Evolutionary conservation across 1,140 invertebrate genomes (phyloP).

Genomic region (Copidosoma floridanum): DNA sequence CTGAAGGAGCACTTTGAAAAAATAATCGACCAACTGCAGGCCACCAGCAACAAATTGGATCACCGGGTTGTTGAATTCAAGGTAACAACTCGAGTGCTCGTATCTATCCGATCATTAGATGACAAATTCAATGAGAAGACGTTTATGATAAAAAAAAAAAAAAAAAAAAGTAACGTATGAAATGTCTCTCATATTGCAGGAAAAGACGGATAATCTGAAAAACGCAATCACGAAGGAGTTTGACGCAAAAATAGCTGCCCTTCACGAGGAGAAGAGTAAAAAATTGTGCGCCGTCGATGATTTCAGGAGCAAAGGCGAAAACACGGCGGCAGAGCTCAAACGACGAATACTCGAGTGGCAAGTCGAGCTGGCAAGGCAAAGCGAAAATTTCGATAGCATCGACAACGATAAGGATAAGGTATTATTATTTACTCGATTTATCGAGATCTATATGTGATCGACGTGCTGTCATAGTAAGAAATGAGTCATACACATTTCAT

Average conservation of each 20-base stretch:
- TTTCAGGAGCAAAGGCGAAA: constrained; percentile 15
- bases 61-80: constrained; percentile 59
- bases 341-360: constrained; percentile 12
- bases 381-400: constrained; percentile 15
- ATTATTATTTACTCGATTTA: constrained; percentile 1
- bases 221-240: constrained; percentile 35
- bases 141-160: too few species aligned
- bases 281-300: constrained; percentile 25
- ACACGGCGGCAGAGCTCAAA: constrained; percentile 23
- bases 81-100: constrained; percentile 48
- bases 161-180: too few species aligned
- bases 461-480: too few species aligned
- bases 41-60: constrained; percentile 51
- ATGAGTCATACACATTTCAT: too few species aligned
- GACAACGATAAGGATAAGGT: constrained; percentile 32
- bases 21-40: constrained; percentile 57
- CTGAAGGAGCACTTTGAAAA: constrained; percentile 56
- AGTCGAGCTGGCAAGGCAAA: constrained; percentile 20
- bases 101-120: too few species aligned
- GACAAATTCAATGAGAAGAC: too few species aligned
- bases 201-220: constrained; percentile 28
- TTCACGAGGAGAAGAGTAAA: constrained; percentile 30
- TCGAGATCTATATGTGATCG: too few species aligned
- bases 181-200: constrained; percentile 24
- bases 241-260: constrained; percentile 32